These are phyloP conservation scores for Lepidurus apus DNA, from an alignment of 1,140 invertebrate species.

Conservation along the genomic window DNA sequence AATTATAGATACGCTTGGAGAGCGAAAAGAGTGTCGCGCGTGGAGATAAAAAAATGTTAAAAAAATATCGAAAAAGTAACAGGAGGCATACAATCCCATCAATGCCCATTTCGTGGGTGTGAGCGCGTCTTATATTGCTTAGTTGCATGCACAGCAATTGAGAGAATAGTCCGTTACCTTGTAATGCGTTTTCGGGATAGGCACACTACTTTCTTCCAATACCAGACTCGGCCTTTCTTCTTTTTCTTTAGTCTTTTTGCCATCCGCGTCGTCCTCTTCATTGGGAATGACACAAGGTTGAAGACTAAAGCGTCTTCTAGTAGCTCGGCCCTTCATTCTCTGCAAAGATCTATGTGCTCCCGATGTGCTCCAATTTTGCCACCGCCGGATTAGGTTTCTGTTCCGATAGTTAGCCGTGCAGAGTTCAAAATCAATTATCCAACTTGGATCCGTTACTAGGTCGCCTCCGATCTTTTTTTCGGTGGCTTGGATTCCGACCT, in stretches of 20 bases:
- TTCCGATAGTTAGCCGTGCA: not conserved
- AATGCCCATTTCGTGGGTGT: not conserved
- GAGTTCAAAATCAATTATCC: slow-evolving; percentile 7
- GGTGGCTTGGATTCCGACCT: not conserved
- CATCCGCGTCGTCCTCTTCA: not conserved
- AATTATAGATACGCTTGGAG: not conserved
- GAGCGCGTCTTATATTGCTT: not conserved
- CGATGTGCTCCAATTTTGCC: not conserved
- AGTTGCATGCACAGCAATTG: not conserved
- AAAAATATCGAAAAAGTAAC: not conserved
- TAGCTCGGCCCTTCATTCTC: not conserved
- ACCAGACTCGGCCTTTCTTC: not conserved
- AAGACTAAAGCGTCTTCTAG: slow-evolving; percentile 5
- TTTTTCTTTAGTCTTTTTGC: not conserved
- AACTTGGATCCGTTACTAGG: not conserved
- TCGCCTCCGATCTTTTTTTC: not conserved
- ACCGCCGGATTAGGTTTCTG: not conserved
- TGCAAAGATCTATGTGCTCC: not conserved
- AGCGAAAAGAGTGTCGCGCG: not conserved
- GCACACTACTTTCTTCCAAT: not conserved
- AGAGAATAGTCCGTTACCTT: not conserved
- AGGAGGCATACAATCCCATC: not conserved
- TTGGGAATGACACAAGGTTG: slow-evolving; percentile 6
- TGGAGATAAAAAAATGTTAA: no score
- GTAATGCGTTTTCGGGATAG: slow-evolving; percentile 1